Evolutionary conservation across 2,113 vertebrate species (phyloP).

Genomic region (Craseonycteris thonglongyai): DNA sequence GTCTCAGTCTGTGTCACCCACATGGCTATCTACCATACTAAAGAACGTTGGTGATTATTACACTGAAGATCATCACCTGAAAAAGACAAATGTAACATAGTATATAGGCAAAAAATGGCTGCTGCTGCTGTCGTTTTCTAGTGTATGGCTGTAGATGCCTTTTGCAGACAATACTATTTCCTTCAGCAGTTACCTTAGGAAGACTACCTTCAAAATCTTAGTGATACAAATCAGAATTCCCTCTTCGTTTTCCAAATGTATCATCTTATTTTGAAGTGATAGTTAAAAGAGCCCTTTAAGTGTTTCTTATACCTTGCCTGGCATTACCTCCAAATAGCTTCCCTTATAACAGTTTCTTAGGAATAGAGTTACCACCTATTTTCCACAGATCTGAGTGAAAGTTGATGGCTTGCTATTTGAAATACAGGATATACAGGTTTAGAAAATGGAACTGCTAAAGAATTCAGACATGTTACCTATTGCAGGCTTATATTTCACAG

Average conservation of each 20-base stretch:
- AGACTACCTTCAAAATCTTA: not conserved
- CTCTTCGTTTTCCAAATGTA: not conserved
- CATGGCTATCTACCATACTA: not conserved
- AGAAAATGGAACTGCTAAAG: conserved; percentile 13
- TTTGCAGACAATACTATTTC: not conserved
- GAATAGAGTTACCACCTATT: not conserved
- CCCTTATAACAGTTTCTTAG: not conserved
- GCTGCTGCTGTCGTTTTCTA: not conserved
- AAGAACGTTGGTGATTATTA: not conserved
- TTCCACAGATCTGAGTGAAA: not conserved
- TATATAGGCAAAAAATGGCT: not conserved
- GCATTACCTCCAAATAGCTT: not conserved
- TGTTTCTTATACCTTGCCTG: not conserved
- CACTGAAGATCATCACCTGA: not conserved
- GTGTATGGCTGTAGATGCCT: not conserved
- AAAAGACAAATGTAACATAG: not conserved
- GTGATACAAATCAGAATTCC: not conserved
- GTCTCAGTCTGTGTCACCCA: not conserved
- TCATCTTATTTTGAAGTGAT: not conserved
- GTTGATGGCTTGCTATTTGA: conserved; percentile 9
- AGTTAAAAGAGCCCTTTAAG: not conserved
- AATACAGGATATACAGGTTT: not conserved
- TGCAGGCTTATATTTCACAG: conserved; percentile 23
- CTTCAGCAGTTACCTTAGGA: not conserved
- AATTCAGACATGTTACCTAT: conserved; percentile 10